Base-by-base conservation (phyloP, 2,113 vertebrate genomes). In the Mixornis gularis region DNA sequence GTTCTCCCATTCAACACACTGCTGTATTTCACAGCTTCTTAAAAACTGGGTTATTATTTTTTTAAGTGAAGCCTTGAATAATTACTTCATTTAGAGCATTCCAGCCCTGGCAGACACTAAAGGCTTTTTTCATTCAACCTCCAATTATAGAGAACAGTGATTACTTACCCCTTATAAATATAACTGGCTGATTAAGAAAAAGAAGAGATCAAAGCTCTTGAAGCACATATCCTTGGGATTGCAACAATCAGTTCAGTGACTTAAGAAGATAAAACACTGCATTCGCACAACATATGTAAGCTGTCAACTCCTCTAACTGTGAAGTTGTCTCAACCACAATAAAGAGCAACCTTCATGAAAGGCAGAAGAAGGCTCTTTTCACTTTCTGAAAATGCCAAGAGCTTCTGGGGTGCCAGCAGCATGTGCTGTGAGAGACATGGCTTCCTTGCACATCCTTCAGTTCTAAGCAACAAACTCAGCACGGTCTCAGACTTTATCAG, bases 331-430 rank as follows among this genome's bases (percentile, higher is more conserved):
- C 66, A 92, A 85, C 58, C 59, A 95, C 74, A 86, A 85, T 55
- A 81, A 96, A 96, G 88, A 87, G 80, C 12, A 79, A 74, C 3
- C 15, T 91, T 94, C 52, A 94, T 70, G 53, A 95, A 94, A 96
- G 55, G 48, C 41, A 65, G n/a, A 55, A 86, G 58, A 69, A 49
- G 13, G 59, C n/a, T 94, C 51, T 80, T 81, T 78, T 93, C 90
- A 83, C 88, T 90, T 95, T 95, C 60, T 73, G 74, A 92, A 94
- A 92, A 94, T 25, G 69, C 29, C 56, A 51, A 62, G 66, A 89
- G 43, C 40, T 92, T 62, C 76, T 80, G 56, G 64, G 36, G 86
- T 90, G 79, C 79, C 58, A 95, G 72, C 70, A 93, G 70, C 48
- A 68, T 40, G 29, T 79, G 79, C 58, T 68, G 46, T 62, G 19